A percentile compares a stretch with the other conserved stretches of the same genome.
Evolutionary conservation across 2,888 invertebrate genomes (phyloP).

Genomic region (Drosophila austrosaltans): DNA sequence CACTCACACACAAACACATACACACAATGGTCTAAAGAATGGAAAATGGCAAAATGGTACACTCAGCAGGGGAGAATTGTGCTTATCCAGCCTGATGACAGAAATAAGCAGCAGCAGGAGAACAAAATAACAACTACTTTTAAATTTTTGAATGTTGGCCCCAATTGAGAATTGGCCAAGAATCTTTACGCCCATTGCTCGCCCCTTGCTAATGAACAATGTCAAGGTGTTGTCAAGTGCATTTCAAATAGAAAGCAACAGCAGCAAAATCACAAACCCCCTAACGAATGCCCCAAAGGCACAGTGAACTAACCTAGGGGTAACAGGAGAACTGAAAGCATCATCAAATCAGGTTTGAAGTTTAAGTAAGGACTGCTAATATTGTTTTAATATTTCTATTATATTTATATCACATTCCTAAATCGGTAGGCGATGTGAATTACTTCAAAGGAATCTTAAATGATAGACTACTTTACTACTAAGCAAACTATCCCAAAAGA

Average conservation of each 20-base stretch:
- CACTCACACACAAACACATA: slow-evolving; percentile 8
- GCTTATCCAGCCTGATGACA: slow-evolving; percentile 34
- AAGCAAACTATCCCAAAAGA: too few species aligned
- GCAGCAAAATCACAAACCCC: slow-evolving; percentile 43
- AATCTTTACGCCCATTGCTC: slow-evolving; percentile 48
- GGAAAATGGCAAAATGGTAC: slow-evolving; percentile 5
- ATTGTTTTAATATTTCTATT: background rate
- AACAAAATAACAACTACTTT: background rate
- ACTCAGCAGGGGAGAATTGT: slow-evolving; percentile 34
- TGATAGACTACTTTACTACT: too few species aligned
- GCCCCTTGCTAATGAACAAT: slow-evolving; percentile 66
- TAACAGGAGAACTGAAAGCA: too few species aligned
- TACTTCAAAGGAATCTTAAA: too few species aligned
- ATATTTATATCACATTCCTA: background rate
- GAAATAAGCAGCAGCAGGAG: slow-evolving; percentile 41
- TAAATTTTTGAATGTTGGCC: slow-evolving; percentile 39
- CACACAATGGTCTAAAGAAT: slow-evolving; percentile 12
- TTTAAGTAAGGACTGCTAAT: background rate
- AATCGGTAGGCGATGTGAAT: too few species aligned
- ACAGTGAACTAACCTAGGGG: background rate
- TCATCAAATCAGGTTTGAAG: too few species aligned
- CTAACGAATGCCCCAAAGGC: slow-evolving; percentile 21
- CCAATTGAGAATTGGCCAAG: slow-evolving; percentile 33
- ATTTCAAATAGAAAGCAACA: slow-evolving; percentile 52
- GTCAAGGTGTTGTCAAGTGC: slow-evolving; percentile 80